Evolutionary conservation across 2,113 vertebrate genomes (phyloP).

Genomic region (Brachionichthys hirsutus): DNA sequence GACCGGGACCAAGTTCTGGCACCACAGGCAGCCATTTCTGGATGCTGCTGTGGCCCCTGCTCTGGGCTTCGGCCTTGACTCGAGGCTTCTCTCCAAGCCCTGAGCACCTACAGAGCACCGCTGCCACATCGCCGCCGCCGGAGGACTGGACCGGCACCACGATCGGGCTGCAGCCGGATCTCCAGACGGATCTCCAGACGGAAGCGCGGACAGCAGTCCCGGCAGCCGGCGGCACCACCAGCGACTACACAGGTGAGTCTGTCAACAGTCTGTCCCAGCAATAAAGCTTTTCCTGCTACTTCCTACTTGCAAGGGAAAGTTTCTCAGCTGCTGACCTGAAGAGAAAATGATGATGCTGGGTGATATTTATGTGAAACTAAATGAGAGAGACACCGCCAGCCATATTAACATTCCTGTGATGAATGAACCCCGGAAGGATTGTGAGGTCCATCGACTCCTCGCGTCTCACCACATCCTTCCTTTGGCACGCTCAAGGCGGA

Average conservation of each 20-base stretch:
- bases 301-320: not conserved
- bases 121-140: not conserved
- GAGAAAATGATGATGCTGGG: not conserved
- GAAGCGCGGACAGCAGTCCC: constrained; percentile 20
- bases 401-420: too few relatives aligned
- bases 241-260: constrained; percentile 74
- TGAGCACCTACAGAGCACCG: constrained; percentile 5
- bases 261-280: not conserved
- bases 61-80: constrained; percentile 29
- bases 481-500: too few relatives aligned
- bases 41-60: constrained; percentile 47
- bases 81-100: constrained; percentile 42
- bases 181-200: constrained; percentile 49
- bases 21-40: constrained; percentile 19
- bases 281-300: not conserved
- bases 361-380: not conserved
- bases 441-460: too few relatives aligned
- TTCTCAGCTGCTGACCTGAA: not conserved
- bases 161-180: constrained; percentile 53
- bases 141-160: constrained; percentile 44
- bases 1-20: not conserved
- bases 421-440: too few relatives aligned
- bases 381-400: too few relatives aligned
- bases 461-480: too few relatives aligned
- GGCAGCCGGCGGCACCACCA: constrained; percentile 46